Conservation (phyloP, 2,888 invertebrate species). For the Chouioia cunea region DNA sequence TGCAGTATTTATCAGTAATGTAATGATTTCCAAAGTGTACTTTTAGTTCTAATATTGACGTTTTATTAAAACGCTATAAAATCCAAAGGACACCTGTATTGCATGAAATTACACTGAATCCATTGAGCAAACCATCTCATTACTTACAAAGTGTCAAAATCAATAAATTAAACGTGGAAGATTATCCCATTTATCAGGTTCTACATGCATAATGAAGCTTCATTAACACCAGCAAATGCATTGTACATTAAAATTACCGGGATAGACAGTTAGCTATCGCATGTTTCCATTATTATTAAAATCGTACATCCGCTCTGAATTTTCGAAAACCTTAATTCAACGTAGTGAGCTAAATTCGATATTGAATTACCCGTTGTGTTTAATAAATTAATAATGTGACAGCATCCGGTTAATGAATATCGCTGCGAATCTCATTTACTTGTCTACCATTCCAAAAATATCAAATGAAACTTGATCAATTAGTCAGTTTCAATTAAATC, state of each 20-base stretch:
- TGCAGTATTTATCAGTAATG: too few relatives aligned
- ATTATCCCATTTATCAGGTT: conserved; percentile 11
- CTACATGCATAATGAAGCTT: background rate
- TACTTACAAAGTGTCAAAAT: background rate
- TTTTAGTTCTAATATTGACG: too few relatives aligned
- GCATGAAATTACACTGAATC: conserved; percentile 9
- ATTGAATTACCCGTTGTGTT: too few relatives aligned
- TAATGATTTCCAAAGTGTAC: too few relatives aligned
- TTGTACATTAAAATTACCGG: background rate
- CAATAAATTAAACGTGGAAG: conserved; percentile 11
- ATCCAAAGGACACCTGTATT: background rate
- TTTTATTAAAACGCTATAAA: too few relatives aligned
- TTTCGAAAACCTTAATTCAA: background rate
- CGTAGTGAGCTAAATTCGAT: too few relatives aligned
- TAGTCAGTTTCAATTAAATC: too few relatives aligned
- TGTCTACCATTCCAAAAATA: too few relatives aligned
- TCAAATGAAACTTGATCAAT: too few relatives aligned
- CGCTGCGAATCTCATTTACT: too few relatives aligned
- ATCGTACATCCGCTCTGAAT: background rate
- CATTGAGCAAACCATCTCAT: background rate
- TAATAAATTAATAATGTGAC: too few relatives aligned
- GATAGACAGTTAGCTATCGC: background rate
- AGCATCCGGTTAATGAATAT: too few relatives aligned
- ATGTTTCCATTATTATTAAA: conserved; percentile 16
- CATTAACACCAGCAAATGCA: conserved; percentile 4